Evolutionary conservation across 2,888 invertebrate species (phyloP).

Genomic region (Tortrix viridana): DNA sequence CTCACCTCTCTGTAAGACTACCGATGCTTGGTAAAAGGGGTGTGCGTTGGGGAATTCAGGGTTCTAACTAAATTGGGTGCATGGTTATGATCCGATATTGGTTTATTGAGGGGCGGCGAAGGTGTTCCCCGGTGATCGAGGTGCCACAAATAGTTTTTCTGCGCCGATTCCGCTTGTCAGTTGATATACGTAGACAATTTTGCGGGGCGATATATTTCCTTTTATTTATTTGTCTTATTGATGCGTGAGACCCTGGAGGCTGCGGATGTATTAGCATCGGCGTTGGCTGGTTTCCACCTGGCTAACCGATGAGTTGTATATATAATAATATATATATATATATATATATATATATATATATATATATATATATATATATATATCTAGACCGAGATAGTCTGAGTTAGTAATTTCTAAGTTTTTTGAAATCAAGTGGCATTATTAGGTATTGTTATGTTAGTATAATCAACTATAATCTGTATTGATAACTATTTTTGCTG

Average conservation of each 20-base stretch:
- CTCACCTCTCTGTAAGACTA: slow-evolving; percentile 1
- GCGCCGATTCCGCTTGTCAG: slow-evolving; percentile 58
- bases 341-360: too few relatives aligned
- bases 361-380: too few relatives aligned
- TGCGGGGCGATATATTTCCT: slow-evolving; percentile 26
- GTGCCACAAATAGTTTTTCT: slow-evolving; percentile 72
- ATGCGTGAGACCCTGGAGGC: slow-evolving; percentile 24
- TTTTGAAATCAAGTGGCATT: too few relatives aligned
- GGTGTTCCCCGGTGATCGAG: slow-evolving; percentile 59
- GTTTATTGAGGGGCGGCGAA: slow-evolving; percentile 64
- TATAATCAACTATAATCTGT: too few relatives aligned
- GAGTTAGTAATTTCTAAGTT: too few relatives aligned
- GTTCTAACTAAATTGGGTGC: slow-evolving; percentile 40
- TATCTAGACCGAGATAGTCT: too few relatives aligned
- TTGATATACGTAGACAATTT: slow-evolving; percentile 40
- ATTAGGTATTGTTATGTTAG: too few relatives aligned
- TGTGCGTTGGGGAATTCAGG: slow-evolving; percentile 21
- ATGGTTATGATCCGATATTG: slow-evolving; percentile 67
- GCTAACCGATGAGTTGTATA: slow-evolving; percentile 15
- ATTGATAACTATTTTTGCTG: too few relatives aligned
- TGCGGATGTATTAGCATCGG: slow-evolving; percentile 16
- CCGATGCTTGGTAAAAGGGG: neutral
- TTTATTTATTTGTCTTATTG: slow-evolving; percentile 37
- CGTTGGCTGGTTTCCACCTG: slow-evolving; percentile 33
- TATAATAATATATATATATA: too few relatives aligned